Percentiles rank a stretch among this genome's conserved stretches.
These are phyloP conservation scores for Pleuronectes platessa DNA, from an alignment of 2,113 vertebrate genomes.

Conservation along the genomic window DNA sequence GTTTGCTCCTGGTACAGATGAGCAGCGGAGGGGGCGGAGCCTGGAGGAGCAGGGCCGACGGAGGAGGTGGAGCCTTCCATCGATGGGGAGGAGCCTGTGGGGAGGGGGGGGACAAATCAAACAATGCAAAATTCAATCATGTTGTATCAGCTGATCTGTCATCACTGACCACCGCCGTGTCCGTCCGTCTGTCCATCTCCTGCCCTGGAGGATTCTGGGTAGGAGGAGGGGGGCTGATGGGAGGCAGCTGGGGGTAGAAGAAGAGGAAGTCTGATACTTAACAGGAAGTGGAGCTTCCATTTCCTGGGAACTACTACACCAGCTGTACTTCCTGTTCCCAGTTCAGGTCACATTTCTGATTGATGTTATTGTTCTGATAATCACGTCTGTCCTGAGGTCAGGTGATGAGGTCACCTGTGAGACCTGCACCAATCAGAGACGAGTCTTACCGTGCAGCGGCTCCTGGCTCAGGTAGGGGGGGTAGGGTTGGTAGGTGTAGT, in stretches of 20 bases:
- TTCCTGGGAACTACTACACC: too few relatives aligned
- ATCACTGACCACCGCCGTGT: constrained; percentile 41
- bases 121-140: neutral
- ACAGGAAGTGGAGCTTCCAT: neutral
- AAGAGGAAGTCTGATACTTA: neutral
- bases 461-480: constrained; percentile 66
- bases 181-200: constrained; percentile 79
- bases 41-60: constrained; percentile 72
- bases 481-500: constrained; percentile 84
- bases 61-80: constrained; percentile 80
- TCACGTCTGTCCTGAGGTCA: neutral
- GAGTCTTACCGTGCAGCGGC: constrained; percentile 48
- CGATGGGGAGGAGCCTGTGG: constrained; percentile 79
- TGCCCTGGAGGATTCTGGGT: constrained; percentile 78
- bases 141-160: neutral
- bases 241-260: constrained; percentile 61
- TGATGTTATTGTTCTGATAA: neutral
- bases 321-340: neutral
- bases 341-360: too few relatives aligned
- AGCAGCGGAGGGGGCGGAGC: constrained; percentile 73
- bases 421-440: neutral
- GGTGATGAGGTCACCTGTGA: neutral
- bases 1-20: constrained; percentile 84
- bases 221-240: constrained; percentile 73
- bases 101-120: neutral